Evolutionary conservation across 2,113 vertebrate species (phyloP).

Genomic region (Sminthopsis crassicaudata): DNA sequence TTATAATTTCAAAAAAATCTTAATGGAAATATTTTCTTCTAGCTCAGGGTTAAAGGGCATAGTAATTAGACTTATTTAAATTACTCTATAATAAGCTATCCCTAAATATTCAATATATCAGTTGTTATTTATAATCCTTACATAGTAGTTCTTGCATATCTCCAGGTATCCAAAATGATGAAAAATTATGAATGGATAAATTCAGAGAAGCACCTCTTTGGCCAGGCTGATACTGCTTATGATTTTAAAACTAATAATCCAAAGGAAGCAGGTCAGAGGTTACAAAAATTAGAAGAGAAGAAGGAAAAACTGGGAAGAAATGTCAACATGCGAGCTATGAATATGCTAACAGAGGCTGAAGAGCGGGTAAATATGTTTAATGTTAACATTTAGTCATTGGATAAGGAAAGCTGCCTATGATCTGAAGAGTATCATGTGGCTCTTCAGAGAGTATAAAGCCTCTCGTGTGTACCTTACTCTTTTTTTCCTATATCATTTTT

Average conservation of each 20-base stretch:
- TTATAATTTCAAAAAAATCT: background rate
- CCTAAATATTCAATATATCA: conserved; percentile 37
- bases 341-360: conserved; percentile 91
- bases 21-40: background rate
- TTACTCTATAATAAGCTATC: background rate
- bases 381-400: rapidly evolving
- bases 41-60: background rate
- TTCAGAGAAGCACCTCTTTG: conserved; percentile 92
- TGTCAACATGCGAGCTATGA: conserved; percentile 93
- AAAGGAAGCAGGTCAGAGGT: conserved; percentile 88
- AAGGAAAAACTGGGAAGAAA: conserved; percentile 89
- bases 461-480: background rate
- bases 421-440: background rate
- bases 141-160: conserved; percentile 48
- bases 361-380: conserved; percentile 86
- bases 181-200: conserved; percentile 95
- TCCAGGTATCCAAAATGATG: conserved; percentile 92
- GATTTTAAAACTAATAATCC: conserved; percentile 93
- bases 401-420: background rate
- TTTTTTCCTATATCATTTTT: background rate
- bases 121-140: conserved; percentile 23
- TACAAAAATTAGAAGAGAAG: conserved; percentile 90
- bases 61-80: background rate
- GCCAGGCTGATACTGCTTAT: conserved; percentile 91
- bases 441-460: background rate